phyloP scores from a whole-genome alignment of 2,113 vertebrate genomes.

The Dicentrarchus labrax region DNA sequence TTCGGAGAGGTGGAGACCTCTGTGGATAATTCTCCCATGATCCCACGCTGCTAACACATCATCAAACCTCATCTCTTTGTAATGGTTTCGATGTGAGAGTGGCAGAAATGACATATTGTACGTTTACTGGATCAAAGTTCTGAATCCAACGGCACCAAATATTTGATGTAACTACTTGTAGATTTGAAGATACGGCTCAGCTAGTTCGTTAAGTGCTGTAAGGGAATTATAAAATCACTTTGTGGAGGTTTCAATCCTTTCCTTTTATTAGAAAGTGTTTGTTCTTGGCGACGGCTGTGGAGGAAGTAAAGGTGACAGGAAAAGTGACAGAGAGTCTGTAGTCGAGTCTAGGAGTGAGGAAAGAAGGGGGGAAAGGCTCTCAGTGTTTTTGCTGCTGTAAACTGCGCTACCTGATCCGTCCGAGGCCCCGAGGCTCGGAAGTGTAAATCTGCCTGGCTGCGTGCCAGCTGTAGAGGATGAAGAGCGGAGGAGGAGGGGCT shows the following conservation, averaged over 20 bases:
- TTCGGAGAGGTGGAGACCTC: no score
- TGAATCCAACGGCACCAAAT: no score
- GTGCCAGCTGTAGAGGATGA: constrained; percentile 73
- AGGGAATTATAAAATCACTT: no score
- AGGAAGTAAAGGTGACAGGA: constrained; percentile 59
- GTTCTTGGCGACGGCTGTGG: constrained; percentile 24
- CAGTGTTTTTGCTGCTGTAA: constrained; percentile 74
- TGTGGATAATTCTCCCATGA: no score
- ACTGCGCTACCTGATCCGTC: constrained; percentile 77
- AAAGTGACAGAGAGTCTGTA: constrained; percentile 49
- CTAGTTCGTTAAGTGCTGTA: no score
- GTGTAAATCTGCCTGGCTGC: constrained; percentile 83
- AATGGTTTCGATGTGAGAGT: no score
- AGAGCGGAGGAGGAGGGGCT: background rate
- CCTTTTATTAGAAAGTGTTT: constrained; percentile 15
- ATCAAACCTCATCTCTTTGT: no score
- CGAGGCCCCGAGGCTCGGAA: constrained; percentile 79
- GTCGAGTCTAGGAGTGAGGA: constrained; percentile 37
- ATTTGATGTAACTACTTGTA: no score
- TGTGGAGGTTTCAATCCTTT: constrained; percentile 10
- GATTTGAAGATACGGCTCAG: no score
- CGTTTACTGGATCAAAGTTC: no score
- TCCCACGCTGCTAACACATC: no score
- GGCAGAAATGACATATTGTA: no score
- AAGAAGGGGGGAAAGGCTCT: constrained; percentile 24